Evolutionary conservation across 2,797 vertebrate genomes (phyloP).

Genomic region (Peromyscus eremicus): DNA sequence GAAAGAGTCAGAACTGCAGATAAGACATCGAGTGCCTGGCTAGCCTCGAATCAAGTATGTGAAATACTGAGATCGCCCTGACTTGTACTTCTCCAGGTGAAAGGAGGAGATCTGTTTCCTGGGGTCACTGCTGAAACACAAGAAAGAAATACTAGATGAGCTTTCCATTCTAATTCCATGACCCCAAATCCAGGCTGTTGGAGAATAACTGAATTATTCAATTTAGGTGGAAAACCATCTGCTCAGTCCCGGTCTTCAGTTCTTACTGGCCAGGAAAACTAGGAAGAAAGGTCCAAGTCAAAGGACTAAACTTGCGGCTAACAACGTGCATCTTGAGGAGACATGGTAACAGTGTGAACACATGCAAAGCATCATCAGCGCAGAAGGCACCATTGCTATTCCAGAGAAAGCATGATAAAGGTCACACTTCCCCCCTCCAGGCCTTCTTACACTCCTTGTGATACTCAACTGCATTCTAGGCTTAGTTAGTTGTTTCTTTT

Average conservation of each 20-base stretch:
- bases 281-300: slow-evolving; percentile 51
- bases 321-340: not conserved
- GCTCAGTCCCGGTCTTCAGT: slow-evolving; percentile 26
- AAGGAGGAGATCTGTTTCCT: slow-evolving; percentile 15
- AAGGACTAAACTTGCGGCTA: not conserved
- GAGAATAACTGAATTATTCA: slow-evolving; percentile 69
- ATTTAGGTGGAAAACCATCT: slow-evolving; percentile 68
- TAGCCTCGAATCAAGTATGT: not conserved
- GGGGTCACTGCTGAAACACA: slow-evolving; percentile 42
- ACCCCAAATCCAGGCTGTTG: slow-evolving; percentile 47
- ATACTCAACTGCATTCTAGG: not conserved
- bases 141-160: slow-evolving; percentile 9
- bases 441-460: not conserved
- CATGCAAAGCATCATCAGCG: not conserved
- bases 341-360: slow-evolving; percentile 7
- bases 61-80: not conserved
- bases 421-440: not conserved
- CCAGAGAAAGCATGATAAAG: not conserved
- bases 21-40: not conserved
- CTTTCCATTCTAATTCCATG: slow-evolving; percentile 59
- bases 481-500: not conserved
- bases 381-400: not conserved
- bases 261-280: slow-evolving; percentile 47
- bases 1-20: not conserved
- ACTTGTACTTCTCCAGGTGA: not conserved